phyloP scores from a whole-genome alignment of 2,113 vertebrate species.

The Tenebrosternarchus preto region DNA sequence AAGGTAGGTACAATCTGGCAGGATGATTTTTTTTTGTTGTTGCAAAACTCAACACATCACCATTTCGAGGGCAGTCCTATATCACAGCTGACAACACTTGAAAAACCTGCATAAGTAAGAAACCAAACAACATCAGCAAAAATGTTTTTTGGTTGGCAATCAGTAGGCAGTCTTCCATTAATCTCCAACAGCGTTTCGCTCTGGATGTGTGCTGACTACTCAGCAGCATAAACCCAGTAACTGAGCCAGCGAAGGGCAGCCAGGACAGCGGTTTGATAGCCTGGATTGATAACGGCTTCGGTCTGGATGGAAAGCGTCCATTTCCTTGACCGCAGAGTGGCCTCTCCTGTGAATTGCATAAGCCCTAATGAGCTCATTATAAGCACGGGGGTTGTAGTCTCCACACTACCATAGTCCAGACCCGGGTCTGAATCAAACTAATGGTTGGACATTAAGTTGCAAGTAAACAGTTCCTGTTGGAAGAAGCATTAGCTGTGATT shows the following conservation, averaged over 20 bases:
- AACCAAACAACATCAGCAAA: too few relatives aligned
- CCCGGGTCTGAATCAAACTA: neutral
- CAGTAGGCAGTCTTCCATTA: neutral
- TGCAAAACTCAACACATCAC: too few relatives aligned
- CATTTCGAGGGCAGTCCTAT: too few relatives aligned
- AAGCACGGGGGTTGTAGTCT: neutral
- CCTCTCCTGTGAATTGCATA: constrained; percentile 12
- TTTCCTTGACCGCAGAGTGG: constrained; percentile 38
- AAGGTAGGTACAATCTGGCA: too few relatives aligned
- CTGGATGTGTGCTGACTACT: neutral
- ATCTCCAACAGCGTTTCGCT: neutral
- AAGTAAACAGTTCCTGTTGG: neutral
- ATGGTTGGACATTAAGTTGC: neutral
- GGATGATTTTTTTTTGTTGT: too few relatives aligned
- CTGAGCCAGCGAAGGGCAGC: neutral
- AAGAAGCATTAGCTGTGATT: constrained; percentile 16
- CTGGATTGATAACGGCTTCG: constrained; percentile 22
- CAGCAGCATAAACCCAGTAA: neutral
- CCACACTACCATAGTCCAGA: neutral
- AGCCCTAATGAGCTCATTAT: constrained; percentile 19
- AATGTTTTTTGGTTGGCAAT: neutral
- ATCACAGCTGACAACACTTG: too few relatives aligned
- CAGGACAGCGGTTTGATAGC: constrained; percentile 5
- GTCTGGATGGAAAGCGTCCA: constrained; percentile 31
- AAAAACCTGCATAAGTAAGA: too few relatives aligned